Percentiles rank a stretch among this genome's conserved stretches.
These are phyloP conservation scores for Pyrocoelia pectoralis DNA, from an alignment of 2,888 invertebrate species.

Conservation along the genomic window DNA sequence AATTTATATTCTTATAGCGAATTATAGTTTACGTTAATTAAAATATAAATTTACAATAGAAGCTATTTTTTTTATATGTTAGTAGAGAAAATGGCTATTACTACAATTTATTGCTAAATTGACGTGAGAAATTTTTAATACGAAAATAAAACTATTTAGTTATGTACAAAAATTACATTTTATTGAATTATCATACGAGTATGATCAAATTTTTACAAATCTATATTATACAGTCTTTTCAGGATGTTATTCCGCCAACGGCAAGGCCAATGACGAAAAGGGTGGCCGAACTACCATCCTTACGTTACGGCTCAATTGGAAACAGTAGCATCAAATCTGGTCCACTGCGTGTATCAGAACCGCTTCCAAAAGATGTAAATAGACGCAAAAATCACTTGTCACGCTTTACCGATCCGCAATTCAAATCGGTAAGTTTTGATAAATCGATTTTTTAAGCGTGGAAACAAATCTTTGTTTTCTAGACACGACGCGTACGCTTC, in stretches of 20 bases:
- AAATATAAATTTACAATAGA: too few species aligned
- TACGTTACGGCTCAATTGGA: constrained; percentile 52
- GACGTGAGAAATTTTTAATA: too few species aligned
- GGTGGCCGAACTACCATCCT: constrained; percentile 52
- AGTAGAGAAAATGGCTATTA: too few species aligned
- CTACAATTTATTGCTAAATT: too few species aligned
- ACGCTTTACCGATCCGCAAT: constrained; percentile 33
- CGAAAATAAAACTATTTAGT: too few species aligned
- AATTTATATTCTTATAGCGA: too few species aligned
- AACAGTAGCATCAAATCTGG: constrained; percentile 46
- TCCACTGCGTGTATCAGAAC: constrained; percentile 46
- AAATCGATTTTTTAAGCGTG: neutral
- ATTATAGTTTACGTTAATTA: too few species aligned
- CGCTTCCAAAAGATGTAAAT: constrained; percentile 38
- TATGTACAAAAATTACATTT: too few species aligned
- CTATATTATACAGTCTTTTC: neutral
- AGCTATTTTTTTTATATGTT: too few species aligned
- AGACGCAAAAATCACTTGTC: constrained; percentile 31
- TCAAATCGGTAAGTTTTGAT: constrained; percentile 42
- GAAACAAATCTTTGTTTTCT: constrained; percentile 35
- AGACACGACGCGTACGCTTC: constrained; percentile 55
- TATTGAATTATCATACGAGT: too few species aligned
- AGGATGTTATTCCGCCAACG: constrained; percentile 29
- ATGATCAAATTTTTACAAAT: too few species aligned
- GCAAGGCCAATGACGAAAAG: constrained; percentile 33